Percentiles rank a stretch among this genome's conserved stretches.
These are phyloP conservation scores for Contarinia nasturtii DNA, from an alignment of 1,140 invertebrate species.

Conservation along the genomic window DNA sequence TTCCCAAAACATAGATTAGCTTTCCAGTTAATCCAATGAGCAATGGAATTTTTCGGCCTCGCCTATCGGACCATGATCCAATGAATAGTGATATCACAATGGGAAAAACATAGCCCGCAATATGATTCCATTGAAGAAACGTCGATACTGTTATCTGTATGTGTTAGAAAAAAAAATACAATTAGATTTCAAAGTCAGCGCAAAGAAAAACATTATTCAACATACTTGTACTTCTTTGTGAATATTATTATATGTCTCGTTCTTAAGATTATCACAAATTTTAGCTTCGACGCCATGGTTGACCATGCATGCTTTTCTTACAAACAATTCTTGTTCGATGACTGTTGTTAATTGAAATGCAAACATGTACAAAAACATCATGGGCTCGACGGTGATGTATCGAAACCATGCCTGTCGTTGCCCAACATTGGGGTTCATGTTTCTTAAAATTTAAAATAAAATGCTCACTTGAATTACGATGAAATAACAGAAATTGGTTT, in stretches of 20 bases:
- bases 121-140: slow-evolving; percentile 55
- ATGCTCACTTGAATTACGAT: too few relatives aligned
- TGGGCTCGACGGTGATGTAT: slow-evolving; percentile 45
- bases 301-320: slow-evolving; percentile 47
- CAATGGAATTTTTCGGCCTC: slow-evolving; percentile 36
- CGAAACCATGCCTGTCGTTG: slow-evolving; percentile 15
- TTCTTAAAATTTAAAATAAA: neutral
- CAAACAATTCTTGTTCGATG: slow-evolving; percentile 54
- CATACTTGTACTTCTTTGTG: slow-evolving; percentile 39
- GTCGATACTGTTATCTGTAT: slow-evolving; percentile 40
- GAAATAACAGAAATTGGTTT: too few relatives aligned
- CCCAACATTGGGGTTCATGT: neutral
- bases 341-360: slow-evolving; percentile 58
- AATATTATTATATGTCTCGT: slow-evolving; percentile 31
- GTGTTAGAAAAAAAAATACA: neutral
- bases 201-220: neutral
- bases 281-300: slow-evolving; percentile 43
- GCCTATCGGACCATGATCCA: slow-evolving; percentile 53
- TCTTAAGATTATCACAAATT: slow-evolving; percentile 36
- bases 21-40: slow-evolving; percentile 48
- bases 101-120: slow-evolving; percentile 44
- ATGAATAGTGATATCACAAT: slow-evolving; percentile 54
- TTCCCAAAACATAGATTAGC: slow-evolving; percentile 48
- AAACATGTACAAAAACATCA: slow-evolving; percentile 63
- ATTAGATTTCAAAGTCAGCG: too few relatives aligned